These are phyloP conservation scores for Ametastegia equiseti DNA, from an alignment of 2,888 invertebrate species.

Conservation along the genomic window DNA sequence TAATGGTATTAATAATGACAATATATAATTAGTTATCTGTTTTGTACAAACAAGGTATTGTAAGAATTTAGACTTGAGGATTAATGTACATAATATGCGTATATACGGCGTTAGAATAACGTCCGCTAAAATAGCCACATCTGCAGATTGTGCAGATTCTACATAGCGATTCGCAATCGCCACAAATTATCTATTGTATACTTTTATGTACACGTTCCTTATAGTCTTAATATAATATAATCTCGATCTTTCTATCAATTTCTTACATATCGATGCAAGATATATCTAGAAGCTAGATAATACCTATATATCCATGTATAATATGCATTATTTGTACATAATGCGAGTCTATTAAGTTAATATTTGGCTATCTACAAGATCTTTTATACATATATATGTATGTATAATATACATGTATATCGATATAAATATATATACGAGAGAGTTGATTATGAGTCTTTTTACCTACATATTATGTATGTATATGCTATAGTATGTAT, in stretches of 20 bases:
- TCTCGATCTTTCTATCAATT: conserved; percentile 10
- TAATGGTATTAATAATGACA: conserved; percentile 18
- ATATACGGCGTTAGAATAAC: conserved; percentile 1
- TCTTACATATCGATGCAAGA: neutral
- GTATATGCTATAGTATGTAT: neutral
- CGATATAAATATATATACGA: neutral
- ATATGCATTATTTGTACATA: neutral
- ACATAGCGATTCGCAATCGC: neutral
- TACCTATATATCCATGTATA: neutral
- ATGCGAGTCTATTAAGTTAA: conserved; percentile 32
- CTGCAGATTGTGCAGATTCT: neutral
- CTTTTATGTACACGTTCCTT: neutral
- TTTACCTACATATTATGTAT: too few species aligned
- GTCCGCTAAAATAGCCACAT: neutral
- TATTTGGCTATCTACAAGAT: conserved; percentile 46
- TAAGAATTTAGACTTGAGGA: neutral
- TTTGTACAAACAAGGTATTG: conserved; percentile 32
- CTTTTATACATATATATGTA: neutral
- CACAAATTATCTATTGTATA: neutral
- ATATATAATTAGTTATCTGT: conserved; percentile 16
- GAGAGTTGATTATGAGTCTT: neutral
- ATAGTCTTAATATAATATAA: neutral
- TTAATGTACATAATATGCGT: neutral
- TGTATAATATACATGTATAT: neutral
- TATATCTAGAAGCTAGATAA: conserved; percentile 1